Conservation (phyloP, 2,888 invertebrate species). For the Napeogenes sylphis region DNA sequence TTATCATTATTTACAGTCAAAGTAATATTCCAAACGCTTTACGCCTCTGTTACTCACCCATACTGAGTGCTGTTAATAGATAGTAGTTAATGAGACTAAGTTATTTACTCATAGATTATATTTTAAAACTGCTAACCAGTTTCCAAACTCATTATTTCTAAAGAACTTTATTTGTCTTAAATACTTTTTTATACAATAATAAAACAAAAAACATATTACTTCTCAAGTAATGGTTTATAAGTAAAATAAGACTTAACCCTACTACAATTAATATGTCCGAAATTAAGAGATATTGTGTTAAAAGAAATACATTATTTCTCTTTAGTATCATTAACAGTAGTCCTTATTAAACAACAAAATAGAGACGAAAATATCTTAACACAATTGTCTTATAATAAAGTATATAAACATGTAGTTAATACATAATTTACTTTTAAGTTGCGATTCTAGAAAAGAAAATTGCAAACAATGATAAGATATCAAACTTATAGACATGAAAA, state of each 20-base stretch:
- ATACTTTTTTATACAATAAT: conserved; percentile 56
- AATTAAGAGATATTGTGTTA: neutral
- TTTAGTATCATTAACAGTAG: neutral
- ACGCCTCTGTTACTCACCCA: too few relatives aligned
- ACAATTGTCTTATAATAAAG: neutral
- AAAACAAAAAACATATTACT: conserved; percentile 68
- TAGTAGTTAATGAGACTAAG: too few relatives aligned
- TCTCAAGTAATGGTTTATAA: conserved; percentile 56
- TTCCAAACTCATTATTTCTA: conserved; percentile 28
- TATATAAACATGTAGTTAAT: too few relatives aligned
- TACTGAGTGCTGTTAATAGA: too few relatives aligned
- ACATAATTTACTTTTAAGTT: conserved; percentile 1
- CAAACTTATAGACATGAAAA: neutral
- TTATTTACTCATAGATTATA: too few relatives aligned
- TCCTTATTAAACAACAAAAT: neutral
- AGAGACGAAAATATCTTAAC: neutral
- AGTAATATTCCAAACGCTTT: too few relatives aligned
- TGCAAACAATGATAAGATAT: too few relatives aligned
- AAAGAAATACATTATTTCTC: too few relatives aligned
- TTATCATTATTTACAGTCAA: too few relatives aligned
- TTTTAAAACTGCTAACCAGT: neutral
- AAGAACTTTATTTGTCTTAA: conserved; percentile 64
- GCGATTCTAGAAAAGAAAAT: neutral
- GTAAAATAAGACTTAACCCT: conserved; percentile 51
- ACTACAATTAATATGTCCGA: conserved; percentile 13